Percentiles rank a stretch among this genome's conserved stretches.
Evolutionary conservation across 2,113 vertebrate genomes (phyloP).

Genomic region (Urocolius indicus): DNA sequence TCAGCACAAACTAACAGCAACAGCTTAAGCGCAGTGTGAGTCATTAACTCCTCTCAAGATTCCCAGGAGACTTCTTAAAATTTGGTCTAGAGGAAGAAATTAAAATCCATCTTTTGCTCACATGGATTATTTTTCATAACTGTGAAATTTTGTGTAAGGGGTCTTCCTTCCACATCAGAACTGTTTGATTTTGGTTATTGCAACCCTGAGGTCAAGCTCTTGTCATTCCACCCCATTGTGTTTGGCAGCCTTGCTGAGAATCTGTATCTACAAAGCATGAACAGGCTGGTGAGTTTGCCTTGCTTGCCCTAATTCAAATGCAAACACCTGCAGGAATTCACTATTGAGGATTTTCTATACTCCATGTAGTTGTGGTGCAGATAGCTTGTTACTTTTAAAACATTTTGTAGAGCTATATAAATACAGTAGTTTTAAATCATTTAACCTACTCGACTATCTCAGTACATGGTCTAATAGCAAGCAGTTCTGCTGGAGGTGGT

Average conservation of each 20-base stretch:
- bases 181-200: not conserved
- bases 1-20: not conserved
- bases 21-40: not conserved
- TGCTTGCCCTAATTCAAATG: not conserved
- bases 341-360: not conserved
- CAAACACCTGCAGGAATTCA: not conserved
- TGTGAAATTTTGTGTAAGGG: rapidly evolving
- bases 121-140: not conserved
- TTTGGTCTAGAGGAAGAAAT: not conserved
- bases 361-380: not conserved
- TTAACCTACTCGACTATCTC: not conserved
- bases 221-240: rapidly evolving
- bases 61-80: not conserved
- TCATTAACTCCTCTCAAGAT: not conserved
- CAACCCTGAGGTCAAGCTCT: not conserved
- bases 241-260: not conserved
- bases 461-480: not conserved
- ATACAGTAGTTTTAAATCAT: not conserved
- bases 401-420: not conserved
- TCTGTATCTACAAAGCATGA: rapidly evolving
- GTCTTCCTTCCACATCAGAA: not conserved
- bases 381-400: not conserved
- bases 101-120: not conserved
- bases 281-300: not conserved
- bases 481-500: not conserved